Evolutionary conservation across 2,888 invertebrate genomes (phyloP).

Genomic region (Adineta ricciae): DNA sequence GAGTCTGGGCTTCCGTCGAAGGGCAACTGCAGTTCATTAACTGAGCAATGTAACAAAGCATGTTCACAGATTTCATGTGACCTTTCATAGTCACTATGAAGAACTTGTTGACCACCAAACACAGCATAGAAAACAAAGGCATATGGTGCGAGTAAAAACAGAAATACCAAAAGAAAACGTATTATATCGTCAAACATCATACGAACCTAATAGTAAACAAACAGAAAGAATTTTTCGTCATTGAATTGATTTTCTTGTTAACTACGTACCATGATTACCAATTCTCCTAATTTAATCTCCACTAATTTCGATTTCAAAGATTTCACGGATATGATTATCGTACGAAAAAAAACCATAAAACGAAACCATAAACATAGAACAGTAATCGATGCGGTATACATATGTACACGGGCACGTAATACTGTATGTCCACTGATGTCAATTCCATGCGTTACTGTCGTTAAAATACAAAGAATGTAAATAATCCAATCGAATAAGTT

Average conservation of each 20-base stretch:
- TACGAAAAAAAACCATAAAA: slow-evolving; percentile 18
- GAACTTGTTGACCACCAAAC: background rate
- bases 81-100: background rate
- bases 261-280: slow-evolving; percentile 23
- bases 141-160: background rate
- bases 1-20: background rate
- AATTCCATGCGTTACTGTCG: background rate
- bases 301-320: slow-evolving; percentile 17
- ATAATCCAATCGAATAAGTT: slow-evolving; percentile 5
- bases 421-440: background rate
- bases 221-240: too few relatives aligned
- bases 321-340: background rate
- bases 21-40: background rate
- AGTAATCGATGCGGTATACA: slow-evolving; percentile 9
- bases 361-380: slow-evolving; percentile 13
- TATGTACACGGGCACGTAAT: background rate
- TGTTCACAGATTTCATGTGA: background rate
- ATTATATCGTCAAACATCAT: slow-evolving; percentile 22
- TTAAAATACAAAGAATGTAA: background rate
- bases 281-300: slow-evolving; percentile 20
- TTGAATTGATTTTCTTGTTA: too few relatives aligned
- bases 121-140: slow-evolving; percentile 21
- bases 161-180: background rate
- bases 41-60: background rate
- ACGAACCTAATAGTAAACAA: background rate